These are phyloP conservation scores for Acanthosepion lycidas DNA, from an alignment of 2,888 invertebrate species.

Conservation along the genomic window DNA sequence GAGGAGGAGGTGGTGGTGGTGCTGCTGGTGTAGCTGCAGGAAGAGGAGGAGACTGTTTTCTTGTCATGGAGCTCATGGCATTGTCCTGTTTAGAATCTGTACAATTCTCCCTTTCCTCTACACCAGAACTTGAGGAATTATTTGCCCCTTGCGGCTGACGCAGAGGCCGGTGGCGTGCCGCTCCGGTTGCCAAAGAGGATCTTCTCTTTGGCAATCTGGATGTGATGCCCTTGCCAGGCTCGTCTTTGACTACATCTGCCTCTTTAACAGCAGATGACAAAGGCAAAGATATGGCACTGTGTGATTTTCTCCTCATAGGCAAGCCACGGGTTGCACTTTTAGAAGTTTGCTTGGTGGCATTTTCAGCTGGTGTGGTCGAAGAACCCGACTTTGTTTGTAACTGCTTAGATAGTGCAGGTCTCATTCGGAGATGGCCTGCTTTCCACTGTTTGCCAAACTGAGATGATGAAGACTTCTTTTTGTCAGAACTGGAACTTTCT, in stretches of 20 bases:
- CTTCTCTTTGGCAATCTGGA: conserved; percentile 39
- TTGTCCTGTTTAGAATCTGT: conserved; percentile 5
- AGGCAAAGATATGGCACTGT: conserved; percentile 39
- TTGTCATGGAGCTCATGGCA: conserved; percentile 41
- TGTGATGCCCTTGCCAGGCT: neutral
- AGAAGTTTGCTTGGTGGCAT: conserved; percentile 37
- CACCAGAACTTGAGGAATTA: conserved; percentile 36
- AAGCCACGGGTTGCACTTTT: conserved; percentile 23
- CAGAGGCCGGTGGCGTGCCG: conserved; percentile 6
- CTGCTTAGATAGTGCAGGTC: conserved; percentile 38
- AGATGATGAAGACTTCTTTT: conserved; percentile 35
- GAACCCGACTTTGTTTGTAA: conserved; percentile 35
- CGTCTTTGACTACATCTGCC: conserved; percentile 24
- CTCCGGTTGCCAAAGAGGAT: neutral
- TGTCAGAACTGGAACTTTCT: conserved; percentile 33
- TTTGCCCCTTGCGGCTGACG: neutral
- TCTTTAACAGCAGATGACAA: conserved; percentile 39
- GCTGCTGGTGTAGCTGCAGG: conserved; percentile 8
- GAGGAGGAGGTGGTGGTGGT: neutral
- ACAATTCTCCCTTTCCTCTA: conserved; percentile 25
- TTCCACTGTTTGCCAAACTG: conserved; percentile 38
- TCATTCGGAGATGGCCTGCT: neutral
- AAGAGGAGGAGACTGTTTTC: conserved; percentile 18
- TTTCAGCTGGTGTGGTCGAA: neutral
- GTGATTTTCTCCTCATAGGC: conserved; percentile 35